phyloP scores from a whole-genome alignment of 2,888 invertebrate species.

The Hedya salicella region DNA sequence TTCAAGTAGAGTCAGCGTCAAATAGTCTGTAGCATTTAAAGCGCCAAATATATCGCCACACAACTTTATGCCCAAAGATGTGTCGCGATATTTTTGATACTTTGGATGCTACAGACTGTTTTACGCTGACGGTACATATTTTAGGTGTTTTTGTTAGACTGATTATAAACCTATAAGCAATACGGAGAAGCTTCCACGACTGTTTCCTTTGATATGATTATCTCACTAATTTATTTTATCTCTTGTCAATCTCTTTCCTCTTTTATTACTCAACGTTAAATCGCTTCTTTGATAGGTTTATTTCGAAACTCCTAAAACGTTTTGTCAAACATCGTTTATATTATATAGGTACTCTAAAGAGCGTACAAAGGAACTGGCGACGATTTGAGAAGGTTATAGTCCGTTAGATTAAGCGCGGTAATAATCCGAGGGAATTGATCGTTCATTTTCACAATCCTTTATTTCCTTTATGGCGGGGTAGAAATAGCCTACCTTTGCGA shows the following conservation, averaged over 20 bases:
- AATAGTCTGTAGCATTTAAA: too few relatives aligned
- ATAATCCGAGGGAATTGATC: conserved; percentile 16
- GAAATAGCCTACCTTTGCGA: neutral
- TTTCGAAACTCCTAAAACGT: neutral
- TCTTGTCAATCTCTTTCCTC: neutral
- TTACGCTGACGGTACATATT: too few relatives aligned
- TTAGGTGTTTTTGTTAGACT: too few relatives aligned
- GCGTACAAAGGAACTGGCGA: conserved; percentile 8
- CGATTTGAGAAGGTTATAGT: conserved; percentile 15
- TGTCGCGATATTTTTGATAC: too few relatives aligned
- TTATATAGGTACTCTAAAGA: neutral
- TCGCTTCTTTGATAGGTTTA: neutral
- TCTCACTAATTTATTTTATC: neutral
- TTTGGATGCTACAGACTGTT: too few relatives aligned
- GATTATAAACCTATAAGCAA: too few relatives aligned
- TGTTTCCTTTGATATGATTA: neutral
- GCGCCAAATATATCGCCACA: too few relatives aligned
- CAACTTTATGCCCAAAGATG: too few relatives aligned
- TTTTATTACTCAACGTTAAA: neutral
- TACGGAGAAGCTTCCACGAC: too few relatives aligned
- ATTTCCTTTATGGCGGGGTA: conserved; percentile 1
- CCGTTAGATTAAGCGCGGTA: conserved; percentile 15
- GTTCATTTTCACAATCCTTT: conserved; percentile 18
- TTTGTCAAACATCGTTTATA: conserved; percentile 14
- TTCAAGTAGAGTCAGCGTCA: too few relatives aligned